Percentiles rank a stretch among this genome's conserved stretches.
Evolutionary conservation across 2,113 vertebrate species (phyloP).

Genomic region (Rafetus swinhoei): DNA sequence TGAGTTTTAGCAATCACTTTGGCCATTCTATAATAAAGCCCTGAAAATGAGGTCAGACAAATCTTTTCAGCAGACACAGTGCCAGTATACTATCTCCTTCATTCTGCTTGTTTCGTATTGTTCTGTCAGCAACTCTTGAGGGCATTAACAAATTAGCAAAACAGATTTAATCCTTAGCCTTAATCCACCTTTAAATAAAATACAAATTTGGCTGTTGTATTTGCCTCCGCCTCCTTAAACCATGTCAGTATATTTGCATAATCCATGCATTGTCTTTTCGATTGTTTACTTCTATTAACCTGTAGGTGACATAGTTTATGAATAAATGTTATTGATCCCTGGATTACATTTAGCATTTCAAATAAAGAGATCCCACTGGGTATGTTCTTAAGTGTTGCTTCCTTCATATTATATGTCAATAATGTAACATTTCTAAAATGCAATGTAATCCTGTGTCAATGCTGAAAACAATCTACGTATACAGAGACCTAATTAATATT

Average conservation of each 20-base stretch:
- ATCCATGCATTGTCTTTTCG: conserved; percentile 72
- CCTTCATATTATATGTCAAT: conserved; percentile 72
- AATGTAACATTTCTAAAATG: conserved; percentile 65
- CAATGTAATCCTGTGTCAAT: conserved; percentile 57
- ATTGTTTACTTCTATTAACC: conserved; percentile 82
- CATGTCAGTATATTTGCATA: conserved; percentile 78
- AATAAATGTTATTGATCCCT: conserved; percentile 77
- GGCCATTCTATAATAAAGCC: conserved; percentile 3
- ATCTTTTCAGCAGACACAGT: neutral
- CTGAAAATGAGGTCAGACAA: conserved; percentile 23
- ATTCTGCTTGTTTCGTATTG: conserved; percentile 35
- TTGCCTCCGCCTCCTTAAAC: conserved; percentile 54
- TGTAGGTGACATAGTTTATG: conserved; percentile 75
- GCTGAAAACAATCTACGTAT: conserved; percentile 56
- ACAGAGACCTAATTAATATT: conserved; percentile 65
- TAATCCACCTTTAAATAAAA: conserved; percentile 77
- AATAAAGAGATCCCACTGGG: conserved; percentile 64
- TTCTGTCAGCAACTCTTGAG: conserved; percentile 1
- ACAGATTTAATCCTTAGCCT: conserved; percentile 60
- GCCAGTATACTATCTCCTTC: neutral
- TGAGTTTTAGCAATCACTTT: conserved; percentile 30
- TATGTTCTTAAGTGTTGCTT: conserved; percentile 80
- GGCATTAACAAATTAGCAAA: conserved; percentile 62
- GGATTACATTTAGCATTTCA: conserved; percentile 65
- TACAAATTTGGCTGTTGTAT: conserved; percentile 58